phyloP scores from a whole-genome alignment of 1,140 invertebrate species.

The Rhagoletis zephyria region DNA sequence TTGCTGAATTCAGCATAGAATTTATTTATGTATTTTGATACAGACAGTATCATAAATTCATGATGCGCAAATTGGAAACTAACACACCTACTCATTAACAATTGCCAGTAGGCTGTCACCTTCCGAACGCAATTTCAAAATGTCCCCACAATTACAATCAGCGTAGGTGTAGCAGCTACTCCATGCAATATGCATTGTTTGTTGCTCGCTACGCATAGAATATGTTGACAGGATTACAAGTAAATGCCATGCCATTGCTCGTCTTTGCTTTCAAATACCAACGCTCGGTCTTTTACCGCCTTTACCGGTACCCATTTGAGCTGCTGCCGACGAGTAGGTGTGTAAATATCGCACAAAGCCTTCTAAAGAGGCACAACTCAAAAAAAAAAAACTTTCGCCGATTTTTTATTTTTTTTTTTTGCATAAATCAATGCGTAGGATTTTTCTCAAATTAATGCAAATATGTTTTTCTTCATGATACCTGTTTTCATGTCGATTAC shows the following conservation, averaged over 20 bases:
- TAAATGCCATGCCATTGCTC: slow-evolving; percentile 1
- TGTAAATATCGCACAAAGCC: no score
- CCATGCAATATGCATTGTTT: background rate
- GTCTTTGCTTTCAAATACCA: background rate
- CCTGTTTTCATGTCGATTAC: no score
- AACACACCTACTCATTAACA: slow-evolving; percentile 8
- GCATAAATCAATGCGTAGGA: no score
- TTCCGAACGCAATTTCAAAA: background rate
- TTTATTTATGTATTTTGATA: no score
- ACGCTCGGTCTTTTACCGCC: background rate
- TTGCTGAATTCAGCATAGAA: no score
- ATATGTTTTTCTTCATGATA: no score
- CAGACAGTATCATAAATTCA: no score
- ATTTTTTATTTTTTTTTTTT: no score
- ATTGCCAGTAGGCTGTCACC: background rate
- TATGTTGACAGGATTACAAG: slow-evolving; percentile 37
- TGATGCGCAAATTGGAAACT: background rate
- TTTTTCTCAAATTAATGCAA: no score
- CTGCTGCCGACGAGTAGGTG: background rate
- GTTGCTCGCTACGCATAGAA: background rate
- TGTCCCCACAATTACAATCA: background rate
- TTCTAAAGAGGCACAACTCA: no score
- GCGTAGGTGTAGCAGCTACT: background rate
- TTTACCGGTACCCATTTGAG: no score
- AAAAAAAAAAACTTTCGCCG: no score